Conservation (phyloP, 2,888 invertebrate genomes). For the Oxyteleia sp. region DNA sequence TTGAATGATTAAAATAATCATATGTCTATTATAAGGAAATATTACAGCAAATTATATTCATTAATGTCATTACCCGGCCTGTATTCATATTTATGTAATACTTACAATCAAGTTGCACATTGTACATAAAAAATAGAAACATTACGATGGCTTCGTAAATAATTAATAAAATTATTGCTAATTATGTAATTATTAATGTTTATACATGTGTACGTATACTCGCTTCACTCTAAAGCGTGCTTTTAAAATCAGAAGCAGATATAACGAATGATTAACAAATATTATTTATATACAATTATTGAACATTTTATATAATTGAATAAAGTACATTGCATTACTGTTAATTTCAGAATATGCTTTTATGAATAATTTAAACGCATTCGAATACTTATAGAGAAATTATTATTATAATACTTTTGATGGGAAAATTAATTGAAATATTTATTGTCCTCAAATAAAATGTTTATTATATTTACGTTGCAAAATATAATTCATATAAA, state of each 20-base stretch:
- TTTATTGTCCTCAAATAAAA: slow-evolving; percentile 29
- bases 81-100: slow-evolving; percentile 51
- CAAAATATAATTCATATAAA: slow-evolving; percentile 18
- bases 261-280: slow-evolving; percentile 49
- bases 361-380: slow-evolving; percentile 38
- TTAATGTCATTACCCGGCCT: slow-evolving; percentile 37
- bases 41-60: slow-evolving; percentile 49
- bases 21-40: slow-evolving; percentile 46
- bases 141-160: slow-evolving; percentile 8
- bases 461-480: slow-evolving; percentile 27
- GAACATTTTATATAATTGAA: slow-evolving; percentile 47
- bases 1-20: slow-evolving; percentile 53
- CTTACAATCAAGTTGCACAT: slow-evolving; percentile 28
- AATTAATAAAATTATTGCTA: slow-evolving; percentile 56
- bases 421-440: slow-evolving; percentile 54
- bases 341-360: slow-evolving; percentile 40
- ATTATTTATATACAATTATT: slow-evolving; percentile 53
- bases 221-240: neutral
- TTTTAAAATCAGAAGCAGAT: slow-evolving; percentile 39
- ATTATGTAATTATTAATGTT: slow-evolving; percentile 56
- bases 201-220: slow-evolving; percentile 25
- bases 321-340: slow-evolving; percentile 32
- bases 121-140: slow-evolving; percentile 14
- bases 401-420: slow-evolving; percentile 42
- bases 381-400: slow-evolving; percentile 34